Evolutionary conservation across 1,140 invertebrate species (phyloP), one percentile per base, ranked within the genome.

Genomic region (Diabrotica undecimpunctata): DNA sequence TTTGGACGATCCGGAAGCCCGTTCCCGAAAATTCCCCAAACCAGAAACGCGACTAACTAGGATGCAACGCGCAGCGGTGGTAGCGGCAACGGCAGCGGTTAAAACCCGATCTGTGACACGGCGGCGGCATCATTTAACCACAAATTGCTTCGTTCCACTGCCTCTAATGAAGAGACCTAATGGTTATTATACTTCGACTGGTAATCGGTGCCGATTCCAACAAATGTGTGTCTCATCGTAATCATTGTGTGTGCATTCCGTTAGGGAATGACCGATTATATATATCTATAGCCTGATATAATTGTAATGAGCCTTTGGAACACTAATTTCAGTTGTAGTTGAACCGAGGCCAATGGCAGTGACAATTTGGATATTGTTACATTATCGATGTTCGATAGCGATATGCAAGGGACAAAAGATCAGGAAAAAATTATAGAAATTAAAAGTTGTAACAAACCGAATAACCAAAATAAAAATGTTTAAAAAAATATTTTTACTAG

Each of bases 141-240:
- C 61, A 62, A 54, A 62, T 62, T 62, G 61, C 61, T 35, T 62
- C 61, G 52, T 62, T 62, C 61, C 9, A 36, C 25, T 54, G n/a
- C 61, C 61, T 56, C 61, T 62, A 62, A 62, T 62, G 61, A 62
- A 62, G 61, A 62, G 61, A 35, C 38, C 61, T 62, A 62, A 62
- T 62, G 61, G 61, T 62, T 62, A 62, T 62, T 62, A 62, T 54
- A 62, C 61, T 54, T 62, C 52, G 54, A 39, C 36, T 36, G 61
- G 61, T 62, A 54, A 56, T 62, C 52, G 52, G 41, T 46, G 41
- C 41, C 41, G 41, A 46, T 46, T 46, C n/a, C 41, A 46, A 8
- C 41, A n/a, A 46, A 46, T 46, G 41, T 46, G 41, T 10, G n/a
- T 46, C n/a, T 46, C 41, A n/a, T 46, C 41, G 41, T 46, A 46